Conservation (phyloP, 2,797 vertebrate species). For the Nyctibius grandis region DNA sequence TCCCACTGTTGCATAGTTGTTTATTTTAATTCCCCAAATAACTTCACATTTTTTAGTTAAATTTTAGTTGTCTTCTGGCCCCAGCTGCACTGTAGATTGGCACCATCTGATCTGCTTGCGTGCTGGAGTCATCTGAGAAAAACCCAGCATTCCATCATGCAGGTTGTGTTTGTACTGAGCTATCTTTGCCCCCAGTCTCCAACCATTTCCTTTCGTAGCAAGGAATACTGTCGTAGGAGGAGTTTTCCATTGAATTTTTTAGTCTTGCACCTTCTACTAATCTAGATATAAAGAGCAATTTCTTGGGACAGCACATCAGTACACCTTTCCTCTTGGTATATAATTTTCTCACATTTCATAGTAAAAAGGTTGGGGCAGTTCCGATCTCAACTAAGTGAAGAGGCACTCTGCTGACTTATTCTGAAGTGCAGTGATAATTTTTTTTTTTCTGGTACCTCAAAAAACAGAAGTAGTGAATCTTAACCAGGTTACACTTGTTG, state of each 20-base stretch:
- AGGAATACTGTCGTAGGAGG: neutral
- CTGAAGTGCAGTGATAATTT: neutral
- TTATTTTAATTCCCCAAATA: neutral
- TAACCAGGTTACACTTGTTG: neutral
- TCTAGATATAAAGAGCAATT: neutral
- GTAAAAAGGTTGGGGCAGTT: neutral
- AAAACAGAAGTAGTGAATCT: neutral
- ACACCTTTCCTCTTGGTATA: neutral
- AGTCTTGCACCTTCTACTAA: neutral
- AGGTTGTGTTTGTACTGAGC: neutral
- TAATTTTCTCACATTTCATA: neutral
- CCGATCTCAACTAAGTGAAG: neutral
- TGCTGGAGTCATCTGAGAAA: neutral
- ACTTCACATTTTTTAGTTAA: neutral
- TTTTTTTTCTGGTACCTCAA: neutral
- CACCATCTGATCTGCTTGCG: neutral
- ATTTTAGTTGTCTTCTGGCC: neutral
- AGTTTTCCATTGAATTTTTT: neutral
- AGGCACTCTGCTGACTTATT: neutral
- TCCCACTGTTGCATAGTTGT: neutral
- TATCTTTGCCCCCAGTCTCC: neutral
- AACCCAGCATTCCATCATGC: neutral
- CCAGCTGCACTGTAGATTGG: neutral
- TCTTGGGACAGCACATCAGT: neutral
- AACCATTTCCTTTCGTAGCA: neutral